Base-by-base conservation (phyloP, 2,888 invertebrate genomes). In the Clepsis dumicolana region DNA sequence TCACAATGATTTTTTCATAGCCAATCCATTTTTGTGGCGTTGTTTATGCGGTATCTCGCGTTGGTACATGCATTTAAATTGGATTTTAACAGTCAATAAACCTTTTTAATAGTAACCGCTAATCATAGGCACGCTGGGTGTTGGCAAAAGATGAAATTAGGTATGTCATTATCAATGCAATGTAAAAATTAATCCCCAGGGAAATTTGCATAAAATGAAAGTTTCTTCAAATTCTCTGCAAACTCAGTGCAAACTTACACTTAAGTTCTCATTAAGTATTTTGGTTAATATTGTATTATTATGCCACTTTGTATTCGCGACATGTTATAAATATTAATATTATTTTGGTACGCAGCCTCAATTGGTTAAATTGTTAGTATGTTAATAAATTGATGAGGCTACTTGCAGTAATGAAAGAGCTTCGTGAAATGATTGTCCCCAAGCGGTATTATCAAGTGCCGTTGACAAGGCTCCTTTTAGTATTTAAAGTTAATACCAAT, bases 51-150 rank as follows among this genome's bases (percentile, higher is more conserved):
- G 60, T 68, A 35, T 32, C 75, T 74, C 74, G 73, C 77, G 70
- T 74, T 77, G 79, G 73, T 75, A 76, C 77, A 78, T 83, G 85
- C 81, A 85, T 85, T 82, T 86, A 83, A 83, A 86, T 84, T 84
- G 84, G 78, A 82, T 77, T 83, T 86, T 82, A 83, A 72, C 73
- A 24, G 38, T 65, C 65, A 65, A 77, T 80, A 74, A 79, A 73
- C 70, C 72, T 71, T 76, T 14, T 74, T 75, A 73, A 70, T 66
- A 71, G 72, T 64, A 59, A 65, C 38, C 54, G 7, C 56, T 32
- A 21, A 41, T 32, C 35, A 38, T 52, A 50, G 25, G 16, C 18
- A 18, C 10, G 21, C 44, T 14, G 12, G 21, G 24, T 38, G 52
- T 12, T 52, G 44, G 12, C 14, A 16, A 48, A 24, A 54, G 60